phyloP scores from a whole-genome alignment of 2,797 vertebrate genomes.

The Xyrichtys novacula region DNA sequence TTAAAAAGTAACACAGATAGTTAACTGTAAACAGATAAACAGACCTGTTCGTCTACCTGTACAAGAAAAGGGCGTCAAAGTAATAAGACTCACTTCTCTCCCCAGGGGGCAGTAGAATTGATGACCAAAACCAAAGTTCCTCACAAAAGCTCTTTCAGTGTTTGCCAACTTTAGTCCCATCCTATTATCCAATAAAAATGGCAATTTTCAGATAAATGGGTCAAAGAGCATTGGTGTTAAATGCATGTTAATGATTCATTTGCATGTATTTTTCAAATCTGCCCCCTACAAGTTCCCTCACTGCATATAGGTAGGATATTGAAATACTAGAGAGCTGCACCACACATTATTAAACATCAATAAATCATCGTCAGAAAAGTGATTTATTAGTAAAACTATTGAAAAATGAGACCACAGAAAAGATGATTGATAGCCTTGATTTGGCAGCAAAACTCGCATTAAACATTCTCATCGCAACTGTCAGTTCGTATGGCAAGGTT shows the following conservation, averaged over 20 bases:
- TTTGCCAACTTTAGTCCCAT: too few relatives aligned
- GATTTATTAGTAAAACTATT: constrained; percentile 5
- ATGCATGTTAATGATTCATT: not conserved
- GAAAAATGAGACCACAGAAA: not conserved
- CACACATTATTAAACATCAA: constrained; percentile 20
- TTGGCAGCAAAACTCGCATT: not conserved
- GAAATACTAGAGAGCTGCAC: not conserved
- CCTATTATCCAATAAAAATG: too few relatives aligned
- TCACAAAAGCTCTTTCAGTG: too few relatives aligned
- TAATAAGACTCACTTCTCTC: too few relatives aligned
- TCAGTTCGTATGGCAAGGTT: not conserved
- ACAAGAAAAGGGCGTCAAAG: too few relatives aligned
- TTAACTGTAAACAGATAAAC: too few relatives aligned
- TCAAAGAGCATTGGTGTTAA: not conserved
- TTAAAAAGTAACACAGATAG: too few relatives aligned
- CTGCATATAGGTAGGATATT: not conserved
- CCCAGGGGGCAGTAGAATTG: too few relatives aligned
- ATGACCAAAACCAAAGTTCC: too few relatives aligned
- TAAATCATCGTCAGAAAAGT: constrained; percentile 11
- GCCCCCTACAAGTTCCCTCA: not conserved
- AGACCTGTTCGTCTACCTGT: too few relatives aligned
- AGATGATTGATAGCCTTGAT: constrained; percentile 17
- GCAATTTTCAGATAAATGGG: not conserved
- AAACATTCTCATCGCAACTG: constrained; percentile 18
- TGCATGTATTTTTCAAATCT: not conserved